Evolutionary conservation across 2,888 invertebrate genomes (phyloP).

Genomic region (Thereva nobilitata): DNA sequence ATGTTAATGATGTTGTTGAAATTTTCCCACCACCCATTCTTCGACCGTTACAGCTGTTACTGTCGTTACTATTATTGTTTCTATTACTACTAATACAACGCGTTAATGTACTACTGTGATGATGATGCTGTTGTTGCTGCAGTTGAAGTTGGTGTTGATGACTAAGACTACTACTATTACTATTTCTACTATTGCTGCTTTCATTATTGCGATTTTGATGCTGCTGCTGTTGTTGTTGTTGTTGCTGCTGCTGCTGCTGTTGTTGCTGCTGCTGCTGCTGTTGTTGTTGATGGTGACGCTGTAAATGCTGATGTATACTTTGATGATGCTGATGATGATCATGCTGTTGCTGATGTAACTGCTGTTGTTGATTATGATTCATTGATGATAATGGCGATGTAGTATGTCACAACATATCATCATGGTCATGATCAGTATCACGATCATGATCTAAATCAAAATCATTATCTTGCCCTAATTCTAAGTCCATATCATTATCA

Average conservation of each 20-base stretch:
- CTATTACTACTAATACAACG: constrained; percentile 20
- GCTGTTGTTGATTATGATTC: constrained; percentile 35
- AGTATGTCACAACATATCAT: constrained; percentile 48
- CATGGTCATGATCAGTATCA: constrained; percentile 44
- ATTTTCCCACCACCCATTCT: constrained; percentile 13
- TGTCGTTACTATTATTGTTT: constrained; percentile 19
- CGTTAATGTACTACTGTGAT: constrained; percentile 17
- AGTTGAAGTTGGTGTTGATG: constrained; percentile 38
- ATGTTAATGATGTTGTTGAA: constrained; percentile 33
- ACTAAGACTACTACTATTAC: constrained; percentile 13
- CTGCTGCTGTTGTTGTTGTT: constrained; percentile 30
- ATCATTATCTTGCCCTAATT: constrained; percentile 53
- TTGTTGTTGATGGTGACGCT: constrained; percentile 35
- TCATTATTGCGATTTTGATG: constrained; percentile 24
- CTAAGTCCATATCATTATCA: constrained; percentile 52
- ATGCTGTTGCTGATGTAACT: background rate
- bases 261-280: constrained; percentile 37
- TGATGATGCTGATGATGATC: constrained; percentile 20
- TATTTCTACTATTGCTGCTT: constrained; percentile 34
- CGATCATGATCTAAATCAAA: constrained; percentile 51
- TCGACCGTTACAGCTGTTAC: constrained; percentile 2
- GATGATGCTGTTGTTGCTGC: constrained; percentile 41
- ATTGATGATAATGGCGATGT: constrained; percentile 37
- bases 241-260: constrained; percentile 26
- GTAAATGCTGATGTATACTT: constrained; percentile 25